Conservation (phyloP, 2,113 vertebrate species). For the Lampris incognitus region DNA sequence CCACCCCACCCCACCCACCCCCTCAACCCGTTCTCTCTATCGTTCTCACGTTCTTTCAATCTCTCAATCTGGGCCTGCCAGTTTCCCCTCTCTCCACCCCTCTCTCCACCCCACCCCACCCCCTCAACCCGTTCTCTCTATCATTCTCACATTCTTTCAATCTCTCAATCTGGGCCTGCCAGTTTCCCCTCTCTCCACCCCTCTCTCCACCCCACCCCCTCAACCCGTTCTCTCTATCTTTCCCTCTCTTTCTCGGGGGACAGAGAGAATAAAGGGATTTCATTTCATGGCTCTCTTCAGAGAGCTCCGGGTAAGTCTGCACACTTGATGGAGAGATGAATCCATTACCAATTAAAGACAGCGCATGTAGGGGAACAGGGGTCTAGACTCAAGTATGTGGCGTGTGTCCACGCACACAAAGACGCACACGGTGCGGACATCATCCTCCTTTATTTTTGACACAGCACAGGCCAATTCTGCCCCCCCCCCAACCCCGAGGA, state of each 20-base stretch:
- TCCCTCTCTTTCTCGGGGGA: constrained; percentile 12
- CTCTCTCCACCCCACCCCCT: constrained; percentile 12
- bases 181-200: background rate
- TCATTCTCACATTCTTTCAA: too few species aligned
- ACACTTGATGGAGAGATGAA: constrained; percentile 48
- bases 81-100: background rate
- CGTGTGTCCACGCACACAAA: background rate
- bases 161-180: too few species aligned
- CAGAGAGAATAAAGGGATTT: constrained; percentile 58
- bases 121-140: too few species aligned
- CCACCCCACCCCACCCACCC: too few species aligned
- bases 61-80: too few species aligned
- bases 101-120: background rate
- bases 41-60: too few species aligned
- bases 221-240: constrained; percentile 30
- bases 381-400: constrained; percentile 9
- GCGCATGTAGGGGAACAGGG: background rate
- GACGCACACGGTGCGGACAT: constrained; percentile 5
- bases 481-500: background rate
- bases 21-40: too few species aligned
- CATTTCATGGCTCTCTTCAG: constrained; percentile 57
- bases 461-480: constrained; percentile 14
- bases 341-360: constrained; percentile 46
- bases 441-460: constrained; percentile 33
- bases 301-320: constrained; percentile 47